Percentiles rank a stretch among this genome's conserved stretches.
These are phyloP conservation scores for Epizoanthus stellaris DNA, from an alignment of 92 coral and sea anemone species.

Conservation along the genomic window DNA sequence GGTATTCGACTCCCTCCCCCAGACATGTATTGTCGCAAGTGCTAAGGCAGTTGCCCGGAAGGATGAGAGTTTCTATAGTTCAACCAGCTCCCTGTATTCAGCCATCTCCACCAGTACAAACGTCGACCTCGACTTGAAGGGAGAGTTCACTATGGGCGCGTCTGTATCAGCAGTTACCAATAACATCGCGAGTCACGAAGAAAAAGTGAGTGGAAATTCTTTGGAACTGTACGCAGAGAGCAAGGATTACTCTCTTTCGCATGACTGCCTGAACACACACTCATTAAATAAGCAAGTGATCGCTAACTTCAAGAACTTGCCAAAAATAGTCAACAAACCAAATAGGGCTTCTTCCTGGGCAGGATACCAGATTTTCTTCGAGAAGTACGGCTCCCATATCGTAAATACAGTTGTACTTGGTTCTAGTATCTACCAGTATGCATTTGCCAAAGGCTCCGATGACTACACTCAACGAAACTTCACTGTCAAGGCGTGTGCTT, in stretches of 20 bases:
- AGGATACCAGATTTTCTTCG: conserved; percentile 44
- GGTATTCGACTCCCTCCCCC: conserved; percentile 14
- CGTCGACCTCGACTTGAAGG: not conserved
- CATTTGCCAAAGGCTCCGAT: conserved; percentile 9
- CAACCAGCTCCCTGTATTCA: not conserved
- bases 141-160: conserved; percentile 28
- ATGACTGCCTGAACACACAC: conserved; percentile 14
- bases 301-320: conserved; percentile 20
- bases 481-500: not conserved
- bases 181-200: not conserved
- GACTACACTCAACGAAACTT: not conserved
- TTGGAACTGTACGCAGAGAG: not conserved
- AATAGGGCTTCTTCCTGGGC: conserved; percentile 30
- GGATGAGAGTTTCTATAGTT: not conserved
- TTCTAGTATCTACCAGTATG: conserved; percentile 51
- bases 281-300: conserved; percentile 12
- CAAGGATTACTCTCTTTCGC: not conserved
- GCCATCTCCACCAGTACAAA: conserved; percentile 9
- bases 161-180: not conserved
- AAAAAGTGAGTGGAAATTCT: not conserved
- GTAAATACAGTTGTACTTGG: conserved; percentile 43
- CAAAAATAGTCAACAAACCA: conserved; percentile 20
- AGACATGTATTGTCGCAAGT: not conserved
- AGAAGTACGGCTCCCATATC: conserved; percentile 59
- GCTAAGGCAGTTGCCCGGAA: not conserved